Percentiles rank a stretch among this genome's conserved stretches.
These are phyloP conservation scores for Drosophila anceps DNA, from an alignment of 2,888 invertebrate genomes.

Conservation along the genomic window DNA sequence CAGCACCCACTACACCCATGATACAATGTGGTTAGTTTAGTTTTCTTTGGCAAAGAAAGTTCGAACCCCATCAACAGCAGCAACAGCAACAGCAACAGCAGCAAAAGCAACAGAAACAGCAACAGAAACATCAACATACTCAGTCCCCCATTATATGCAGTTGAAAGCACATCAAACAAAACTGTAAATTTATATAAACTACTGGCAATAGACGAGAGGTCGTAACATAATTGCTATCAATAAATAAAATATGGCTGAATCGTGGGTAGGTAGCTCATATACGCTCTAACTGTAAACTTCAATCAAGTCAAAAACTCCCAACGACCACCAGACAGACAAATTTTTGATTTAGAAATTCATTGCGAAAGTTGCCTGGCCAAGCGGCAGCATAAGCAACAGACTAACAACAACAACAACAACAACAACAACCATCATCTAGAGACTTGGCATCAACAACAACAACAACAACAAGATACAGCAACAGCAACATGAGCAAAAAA, in stretches of 20 bases:
- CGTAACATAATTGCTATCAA: conserved; percentile 84
- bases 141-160: conserved; percentile 53
- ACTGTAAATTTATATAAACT: conserved; percentile 72
- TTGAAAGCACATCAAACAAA: conserved; percentile 78
- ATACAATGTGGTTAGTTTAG: conserved; percentile 77
- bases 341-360: conserved; percentile 82
- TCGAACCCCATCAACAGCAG: conserved; percentile 50
- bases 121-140: conserved; percentile 17
- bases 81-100: background rate
- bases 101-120: conserved; percentile 1
- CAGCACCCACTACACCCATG: conserved; percentile 24
- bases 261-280: conserved; percentile 32
- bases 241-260: conserved; percentile 78
- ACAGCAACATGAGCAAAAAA: conserved; percentile 63
- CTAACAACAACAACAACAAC: conserved; percentile 37
- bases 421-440: conserved; percentile 54
- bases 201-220: conserved; percentile 80
- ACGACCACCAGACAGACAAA: conserved; percentile 71
- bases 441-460: conserved; percentile 64
- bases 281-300: conserved; percentile 5
- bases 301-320: conserved; percentile 37
- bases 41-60: conserved; percentile 71
- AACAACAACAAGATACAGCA: conserved; percentile 25
- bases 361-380: conserved; percentile 78
- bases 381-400: conserved; percentile 64